Conservation (phyloP, 2,888 invertebrate genomes). For the Sepioteuthis lessoniana region DNA sequence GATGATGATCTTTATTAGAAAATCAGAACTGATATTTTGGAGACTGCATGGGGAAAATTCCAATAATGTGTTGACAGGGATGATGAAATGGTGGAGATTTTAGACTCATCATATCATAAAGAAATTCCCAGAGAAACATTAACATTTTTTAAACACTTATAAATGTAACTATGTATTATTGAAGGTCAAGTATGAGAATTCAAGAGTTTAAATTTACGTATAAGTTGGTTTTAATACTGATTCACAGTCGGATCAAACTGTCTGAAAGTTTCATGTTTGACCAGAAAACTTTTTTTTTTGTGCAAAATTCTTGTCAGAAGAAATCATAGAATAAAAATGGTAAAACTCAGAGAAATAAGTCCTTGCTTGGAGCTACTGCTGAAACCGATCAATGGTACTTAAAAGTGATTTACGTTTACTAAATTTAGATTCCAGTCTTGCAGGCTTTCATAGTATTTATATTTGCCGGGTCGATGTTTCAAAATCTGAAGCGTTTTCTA, state of each 20-base stretch:
- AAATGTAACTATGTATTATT: no score
- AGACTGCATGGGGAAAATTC: no score
- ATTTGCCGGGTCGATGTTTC: not conserved
- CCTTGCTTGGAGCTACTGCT: not conserved
- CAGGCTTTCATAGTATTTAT: not conserved
- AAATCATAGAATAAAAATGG: not conserved
- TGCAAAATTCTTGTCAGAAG: not conserved
- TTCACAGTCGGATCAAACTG: not conserved
- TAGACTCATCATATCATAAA: no score
- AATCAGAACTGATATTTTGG: no score
- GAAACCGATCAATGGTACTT: not conserved
- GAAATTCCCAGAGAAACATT: no score
- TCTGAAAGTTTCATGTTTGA: not conserved
- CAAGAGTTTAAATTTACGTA: not conserved
- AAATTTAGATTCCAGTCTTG: not conserved
- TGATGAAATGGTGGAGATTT: no score
- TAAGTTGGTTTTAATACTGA: not conserved
- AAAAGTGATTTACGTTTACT: not conserved
- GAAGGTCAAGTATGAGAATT: not conserved
- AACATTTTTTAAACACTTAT: no score
- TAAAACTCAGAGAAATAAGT: not conserved
- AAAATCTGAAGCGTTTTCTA: not conserved
- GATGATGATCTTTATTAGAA: no score
- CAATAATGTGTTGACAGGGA: no score
- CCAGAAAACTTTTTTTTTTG: not conserved